Evolutionary conservation across 2,113 vertebrate species (phyloP), one percentile per base, ranked within the genome.

Genomic region (Callocephalon fimbriatum): DNA sequence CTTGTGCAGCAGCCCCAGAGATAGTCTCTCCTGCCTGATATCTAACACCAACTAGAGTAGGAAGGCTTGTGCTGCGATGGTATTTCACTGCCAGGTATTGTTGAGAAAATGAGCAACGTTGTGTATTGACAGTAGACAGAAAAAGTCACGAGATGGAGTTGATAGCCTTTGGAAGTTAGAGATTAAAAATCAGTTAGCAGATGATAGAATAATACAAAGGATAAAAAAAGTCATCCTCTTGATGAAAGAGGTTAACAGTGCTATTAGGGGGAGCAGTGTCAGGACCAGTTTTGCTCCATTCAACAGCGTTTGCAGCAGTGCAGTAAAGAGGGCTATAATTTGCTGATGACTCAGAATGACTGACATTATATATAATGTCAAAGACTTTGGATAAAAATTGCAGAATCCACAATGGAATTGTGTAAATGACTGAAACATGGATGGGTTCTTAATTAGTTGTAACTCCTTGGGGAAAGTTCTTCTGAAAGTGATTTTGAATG

Each of bases 381-480:
- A 88, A 95, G 75, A 50, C 40, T 70, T 76, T 15, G 81, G 63
- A 71, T 87, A 90, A 94, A 88, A 90, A 93, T 51, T 80, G 54
- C 35, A 80, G 79, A 92, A 95, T 77, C 83, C 90, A 84, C 92
- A 77, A 38, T 84, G 59, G 90, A 86, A 74, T 93, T 38, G 27
- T 92, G 47, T 77, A 77, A 94, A 96, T 83, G 17, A 77, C 75
- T 67, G 63, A 85, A 77, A 50, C 47, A 45, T 3, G 38, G n/a
- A 26, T 72, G 59, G 35, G 21, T 73, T 96, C 59, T 56, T 97
- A 92, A 95, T 95, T 95, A 92, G 71, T 88, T 94, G 29, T 62
- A 92, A 86, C 19, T 95, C 88, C 38, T 74, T 29, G 16, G 75
- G 78, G 85, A 61, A 20, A 27, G 68, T 23, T 50, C 44, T 40